Conservation (phyloP, 2,113 vertebrate genomes). For the Megaceryle torquata region DNA sequence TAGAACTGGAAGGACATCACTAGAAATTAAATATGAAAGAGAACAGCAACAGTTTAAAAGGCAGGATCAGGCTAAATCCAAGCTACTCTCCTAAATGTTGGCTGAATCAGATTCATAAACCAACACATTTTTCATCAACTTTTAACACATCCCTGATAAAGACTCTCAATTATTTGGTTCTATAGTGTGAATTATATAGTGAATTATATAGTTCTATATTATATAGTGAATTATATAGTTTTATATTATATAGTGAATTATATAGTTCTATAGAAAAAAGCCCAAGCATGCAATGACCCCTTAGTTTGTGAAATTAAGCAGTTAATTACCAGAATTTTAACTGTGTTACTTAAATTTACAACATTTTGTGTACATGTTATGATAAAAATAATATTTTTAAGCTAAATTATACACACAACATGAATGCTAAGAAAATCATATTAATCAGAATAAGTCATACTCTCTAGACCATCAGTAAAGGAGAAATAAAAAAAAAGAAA, state of each 20-base stretch:
- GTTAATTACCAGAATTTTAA: background rate
- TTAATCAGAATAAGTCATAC: background rate
- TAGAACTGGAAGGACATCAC: background rate
- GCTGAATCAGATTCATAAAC: background rate
- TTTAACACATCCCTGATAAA: background rate
- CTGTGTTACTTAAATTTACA: background rate
- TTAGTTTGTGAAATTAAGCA: background rate
- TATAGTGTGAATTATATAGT: background rate
- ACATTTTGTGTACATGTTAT: fast-evolving
- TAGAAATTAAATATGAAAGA: background rate
- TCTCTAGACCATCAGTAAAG: background rate
- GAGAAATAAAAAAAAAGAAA: background rate
- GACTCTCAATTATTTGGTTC: background rate
- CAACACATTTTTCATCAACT: background rate
- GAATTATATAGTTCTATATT: too few relatives aligned
- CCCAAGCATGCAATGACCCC: background rate
- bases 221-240: too few relatives aligned
- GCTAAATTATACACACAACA: background rate
- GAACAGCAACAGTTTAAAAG: background rate
- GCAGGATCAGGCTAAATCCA: background rate
- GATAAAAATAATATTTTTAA: background rate
- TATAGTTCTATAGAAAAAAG: background rate
- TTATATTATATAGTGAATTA: too few relatives aligned
- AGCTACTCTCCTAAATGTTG: background rate
- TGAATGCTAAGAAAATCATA: background rate